Evolutionary conservation across 2,113 vertebrate genomes (phyloP).

Genomic region (Mustela nigripes): DNA sequence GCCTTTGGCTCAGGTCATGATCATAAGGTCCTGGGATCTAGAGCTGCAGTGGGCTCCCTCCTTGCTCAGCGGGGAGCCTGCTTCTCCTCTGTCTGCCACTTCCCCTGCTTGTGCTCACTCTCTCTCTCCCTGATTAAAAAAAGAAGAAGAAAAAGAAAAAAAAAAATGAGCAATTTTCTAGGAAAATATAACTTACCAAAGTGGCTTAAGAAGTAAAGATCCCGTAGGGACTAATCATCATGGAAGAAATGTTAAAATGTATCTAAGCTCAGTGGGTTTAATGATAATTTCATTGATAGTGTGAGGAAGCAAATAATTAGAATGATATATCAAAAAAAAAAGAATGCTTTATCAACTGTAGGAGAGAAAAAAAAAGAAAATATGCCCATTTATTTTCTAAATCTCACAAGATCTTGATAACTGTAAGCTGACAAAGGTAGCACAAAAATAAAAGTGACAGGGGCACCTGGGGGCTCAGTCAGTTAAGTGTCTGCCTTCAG

Average conservation of each 20-base stretch:
- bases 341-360: neutral
- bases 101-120: too few species aligned
- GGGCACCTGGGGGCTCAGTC: neutral
- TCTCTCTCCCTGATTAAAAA: too few species aligned
- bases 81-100: too few species aligned
- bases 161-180: neutral
- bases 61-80: too few species aligned
- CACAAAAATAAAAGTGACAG: neutral
- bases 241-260: neutral
- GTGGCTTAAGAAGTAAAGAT: constrained; percentile 34
- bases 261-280: neutral
- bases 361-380: neutral
- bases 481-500: neutral
- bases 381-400: neutral
- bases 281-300: neutral
- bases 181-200: constrained; percentile 7
- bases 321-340: neutral
- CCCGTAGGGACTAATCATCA: neutral
- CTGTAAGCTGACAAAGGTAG: neutral
- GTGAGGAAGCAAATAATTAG: neutral
- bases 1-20: too few species aligned
- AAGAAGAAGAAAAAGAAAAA: too few species aligned
- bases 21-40: too few species aligned
- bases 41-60: too few species aligned
- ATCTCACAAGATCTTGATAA: neutral